Conservation (phyloP, 2,797 vertebrate species). For the Argentina silus region DNA sequence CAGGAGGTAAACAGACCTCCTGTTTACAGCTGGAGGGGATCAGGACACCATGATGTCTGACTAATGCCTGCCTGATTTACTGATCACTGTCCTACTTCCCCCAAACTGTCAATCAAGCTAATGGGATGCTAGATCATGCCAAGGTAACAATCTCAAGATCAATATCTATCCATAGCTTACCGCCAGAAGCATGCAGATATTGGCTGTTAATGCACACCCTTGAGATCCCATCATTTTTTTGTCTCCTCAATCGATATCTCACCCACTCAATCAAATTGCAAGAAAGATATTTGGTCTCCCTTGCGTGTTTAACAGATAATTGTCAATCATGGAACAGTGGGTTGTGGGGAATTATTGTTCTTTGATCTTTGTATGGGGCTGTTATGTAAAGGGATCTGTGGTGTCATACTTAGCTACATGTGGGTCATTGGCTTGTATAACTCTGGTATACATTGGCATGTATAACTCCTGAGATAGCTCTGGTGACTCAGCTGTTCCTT, state of each 20-base stretch:
- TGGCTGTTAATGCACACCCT: too few species aligned
- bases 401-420: not conserved
- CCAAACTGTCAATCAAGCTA: constrained; percentile 66
- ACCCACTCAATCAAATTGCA: not conserved
- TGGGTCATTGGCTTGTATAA: not conserved
- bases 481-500: not conserved
- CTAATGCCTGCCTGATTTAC: constrained; percentile 42
- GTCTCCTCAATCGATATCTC: not conserved
- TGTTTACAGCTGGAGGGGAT: constrained; percentile 52
- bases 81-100: constrained; percentile 66
- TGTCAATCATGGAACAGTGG: not conserved
- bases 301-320: not conserved
- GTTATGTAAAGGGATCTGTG: too few species aligned
- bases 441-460: not conserved
- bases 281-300: too few species aligned
- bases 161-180: not conserved
- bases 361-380: too few species aligned
- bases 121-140: not conserved
- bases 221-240: too few species aligned
- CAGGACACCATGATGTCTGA: constrained; percentile 47
- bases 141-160: not conserved
- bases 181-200: too few species aligned
- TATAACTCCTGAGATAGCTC: too few species aligned
- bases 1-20: constrained; percentile 29
- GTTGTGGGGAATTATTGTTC: too few species aligned